These are phyloP conservation scores for Drosophila sulfurigaster DNA, from an alignment of 1,140 invertebrate species.

Conservation along the genomic window DNA sequence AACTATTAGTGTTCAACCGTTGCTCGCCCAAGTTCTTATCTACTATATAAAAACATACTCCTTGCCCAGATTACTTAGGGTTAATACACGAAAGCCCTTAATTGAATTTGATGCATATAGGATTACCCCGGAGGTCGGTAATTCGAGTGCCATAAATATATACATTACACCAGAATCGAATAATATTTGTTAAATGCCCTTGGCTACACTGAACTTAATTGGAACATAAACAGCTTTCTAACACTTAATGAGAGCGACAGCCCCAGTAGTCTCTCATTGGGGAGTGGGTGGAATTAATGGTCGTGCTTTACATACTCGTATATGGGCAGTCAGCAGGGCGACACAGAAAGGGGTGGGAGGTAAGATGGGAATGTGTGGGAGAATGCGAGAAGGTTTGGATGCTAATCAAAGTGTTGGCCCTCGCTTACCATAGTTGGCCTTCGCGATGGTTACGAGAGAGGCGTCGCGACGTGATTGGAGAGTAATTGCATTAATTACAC, in stretches of 20 bases:
- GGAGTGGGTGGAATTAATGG: conserved; percentile 6
- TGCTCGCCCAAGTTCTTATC: too few species aligned
- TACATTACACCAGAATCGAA: conserved; percentile 10
- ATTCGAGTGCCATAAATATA: conserved; percentile 4
- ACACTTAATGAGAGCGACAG: conserved; percentile 47
- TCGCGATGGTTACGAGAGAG: conserved; percentile 28
- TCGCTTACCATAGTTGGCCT: background rate
- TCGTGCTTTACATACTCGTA: background rate
- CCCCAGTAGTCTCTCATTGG: too few species aligned
- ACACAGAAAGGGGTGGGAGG: background rate
- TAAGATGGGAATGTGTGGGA: background rate
- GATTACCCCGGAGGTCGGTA: conserved; percentile 1
- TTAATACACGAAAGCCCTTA: background rate
- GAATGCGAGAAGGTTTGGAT: conserved; percentile 13
- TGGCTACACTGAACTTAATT: conserved; percentile 43
- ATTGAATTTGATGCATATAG: background rate
- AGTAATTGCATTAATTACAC: conserved; percentile 74
- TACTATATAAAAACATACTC: too few species aligned
- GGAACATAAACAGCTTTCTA: conserved; percentile 40
- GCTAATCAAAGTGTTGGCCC: conserved; percentile 58
- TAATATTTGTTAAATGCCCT: conserved; percentile 34
- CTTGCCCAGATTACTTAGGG: background rate
- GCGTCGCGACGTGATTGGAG: conserved; percentile 66
- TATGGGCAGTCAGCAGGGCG: background rate
- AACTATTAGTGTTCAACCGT: too few species aligned